Base-by-base conservation (phyloP, 2,888 invertebrate species). In the Drymonia ruficornis region DNA sequence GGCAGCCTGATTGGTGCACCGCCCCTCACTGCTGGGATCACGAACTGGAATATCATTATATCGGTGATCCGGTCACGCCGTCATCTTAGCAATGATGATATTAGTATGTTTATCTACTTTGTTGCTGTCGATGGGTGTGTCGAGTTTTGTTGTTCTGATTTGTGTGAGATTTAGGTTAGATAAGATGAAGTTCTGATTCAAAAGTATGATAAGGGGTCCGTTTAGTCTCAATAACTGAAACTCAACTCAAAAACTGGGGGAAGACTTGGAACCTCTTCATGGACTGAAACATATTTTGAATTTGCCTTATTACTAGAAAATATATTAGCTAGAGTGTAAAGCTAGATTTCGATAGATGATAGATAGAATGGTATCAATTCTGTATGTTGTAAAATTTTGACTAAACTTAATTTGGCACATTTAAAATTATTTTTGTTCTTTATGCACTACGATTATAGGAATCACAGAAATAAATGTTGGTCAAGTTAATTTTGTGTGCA, bases 1-100 rank as follows among this genome's bases (percentile, higher is more conserved):
- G 86, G 86, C 70, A 77, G 80, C 71, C 63, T 74, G 83, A 86
- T 84, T 81, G 76, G 73, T 69, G 72, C 67, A 70, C 45, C 45
- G 45, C 45, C 45, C 45, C 15, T 45, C 15, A 28, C 45, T 45
- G 45, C 8, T 15, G 23, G 28, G 45, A 45, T 56, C 67, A 70
- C 64, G 70, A 64, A 60, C 53, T 61, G 50, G 63, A 61, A 61
- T 56, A 52, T 45, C 52, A 60, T 64, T 64, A 61, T 18, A 42
- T 23, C 28, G 1, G n/a, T 12, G 28, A 28, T 12, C 28, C n/a
- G 45, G 45, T 23, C 45, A n/a, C 45, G 28, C 2, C 12, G 15
- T 19, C 7, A 45, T 45, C 28, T 45, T 28, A 45, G 12, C n/a
- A 45, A 45, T 45, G n/a, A 45, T 28, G 45, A 23, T 45, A 28